Evolutionary conservation across 2,113 vertebrate genomes (phyloP).

Genomic region (Vidua macroura): DNA sequence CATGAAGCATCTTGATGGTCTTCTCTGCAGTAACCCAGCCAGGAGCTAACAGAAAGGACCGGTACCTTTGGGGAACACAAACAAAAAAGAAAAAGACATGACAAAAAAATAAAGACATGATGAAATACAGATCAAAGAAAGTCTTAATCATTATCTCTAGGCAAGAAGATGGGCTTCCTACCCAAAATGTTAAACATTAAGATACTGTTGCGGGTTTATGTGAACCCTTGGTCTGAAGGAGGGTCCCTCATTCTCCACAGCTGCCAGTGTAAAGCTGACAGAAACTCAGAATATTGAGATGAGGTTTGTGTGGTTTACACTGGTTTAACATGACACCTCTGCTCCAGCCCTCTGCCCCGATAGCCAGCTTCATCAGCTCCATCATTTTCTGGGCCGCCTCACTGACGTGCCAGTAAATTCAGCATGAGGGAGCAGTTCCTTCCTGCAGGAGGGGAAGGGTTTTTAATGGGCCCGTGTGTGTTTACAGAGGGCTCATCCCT

Average conservation of each 20-base stretch:
- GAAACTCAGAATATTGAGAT: neutral
- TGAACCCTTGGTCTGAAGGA: neutral
- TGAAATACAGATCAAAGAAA: neutral
- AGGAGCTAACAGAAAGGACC: neutral
- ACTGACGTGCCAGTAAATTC: neutral
- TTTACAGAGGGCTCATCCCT: neutral
- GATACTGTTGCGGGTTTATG: neutral
- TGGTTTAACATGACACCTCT: neutral
- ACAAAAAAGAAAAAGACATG: no score
- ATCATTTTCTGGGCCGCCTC: neutral
- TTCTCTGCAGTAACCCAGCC: neutral
- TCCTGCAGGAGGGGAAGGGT: neutral
- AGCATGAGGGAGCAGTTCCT: neutral
- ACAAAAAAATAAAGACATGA: neutral
- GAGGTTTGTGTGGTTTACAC: neutral
- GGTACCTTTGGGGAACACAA: neutral
- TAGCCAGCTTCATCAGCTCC: fast-evolving
- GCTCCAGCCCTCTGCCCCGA: neutral
- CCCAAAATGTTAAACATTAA: neutral
- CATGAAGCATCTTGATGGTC: neutral
- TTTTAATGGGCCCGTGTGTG: neutral
- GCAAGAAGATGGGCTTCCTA: neutral
- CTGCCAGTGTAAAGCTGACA: neutral
- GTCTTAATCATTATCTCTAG: neutral
- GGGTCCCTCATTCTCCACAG: neutral